These are phyloP conservation scores for Pseudorasbora parva DNA, from an alignment of 2,113 vertebrate species.

Conservation along the genomic window DNA sequence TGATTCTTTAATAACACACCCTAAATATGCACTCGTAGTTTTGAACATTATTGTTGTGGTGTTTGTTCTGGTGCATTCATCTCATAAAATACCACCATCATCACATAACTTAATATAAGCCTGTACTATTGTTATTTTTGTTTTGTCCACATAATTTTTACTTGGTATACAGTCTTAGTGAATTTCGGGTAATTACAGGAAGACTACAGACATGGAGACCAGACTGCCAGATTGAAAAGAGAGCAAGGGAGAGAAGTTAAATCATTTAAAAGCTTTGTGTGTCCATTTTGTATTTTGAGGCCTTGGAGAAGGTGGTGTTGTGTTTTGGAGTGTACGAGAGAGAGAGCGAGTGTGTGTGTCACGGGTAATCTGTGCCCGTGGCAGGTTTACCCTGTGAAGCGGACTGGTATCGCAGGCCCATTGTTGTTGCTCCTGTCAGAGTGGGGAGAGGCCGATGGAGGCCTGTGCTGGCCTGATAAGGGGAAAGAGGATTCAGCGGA, in stretches of 20 bases:
- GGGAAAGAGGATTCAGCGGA: constrained; percentile 78
- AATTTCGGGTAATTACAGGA: neutral
- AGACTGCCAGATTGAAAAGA: neutral
- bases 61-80: neutral
- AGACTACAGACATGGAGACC: neutral
- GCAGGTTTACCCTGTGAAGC: constrained; percentile 77
- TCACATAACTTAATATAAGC: neutral
- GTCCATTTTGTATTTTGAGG: constrained; percentile 50
- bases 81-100: neutral
- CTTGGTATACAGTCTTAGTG: neutral
- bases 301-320: constrained; percentile 44
- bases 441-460: constrained; percentile 63
- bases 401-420: constrained; percentile 65
- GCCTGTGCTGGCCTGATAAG: constrained; percentile 82
- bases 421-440: constrained; percentile 72
- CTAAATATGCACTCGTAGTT: neutral
- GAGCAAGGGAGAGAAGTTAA: neutral
- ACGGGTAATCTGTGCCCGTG: constrained; percentile 83
- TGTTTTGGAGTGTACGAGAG: constrained; percentile 49
- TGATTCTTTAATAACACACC: neutral
- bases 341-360: constrained; percentile 58
- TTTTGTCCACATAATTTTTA: neutral
- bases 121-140: neutral
- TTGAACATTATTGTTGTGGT: neutral
- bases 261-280: constrained; percentile 34